Evolutionary conservation across 2,113 vertebrate genomes (phyloP), one percentile per base, ranked within the genome.

Genomic region (Pachycephala philippinensis): DNA sequence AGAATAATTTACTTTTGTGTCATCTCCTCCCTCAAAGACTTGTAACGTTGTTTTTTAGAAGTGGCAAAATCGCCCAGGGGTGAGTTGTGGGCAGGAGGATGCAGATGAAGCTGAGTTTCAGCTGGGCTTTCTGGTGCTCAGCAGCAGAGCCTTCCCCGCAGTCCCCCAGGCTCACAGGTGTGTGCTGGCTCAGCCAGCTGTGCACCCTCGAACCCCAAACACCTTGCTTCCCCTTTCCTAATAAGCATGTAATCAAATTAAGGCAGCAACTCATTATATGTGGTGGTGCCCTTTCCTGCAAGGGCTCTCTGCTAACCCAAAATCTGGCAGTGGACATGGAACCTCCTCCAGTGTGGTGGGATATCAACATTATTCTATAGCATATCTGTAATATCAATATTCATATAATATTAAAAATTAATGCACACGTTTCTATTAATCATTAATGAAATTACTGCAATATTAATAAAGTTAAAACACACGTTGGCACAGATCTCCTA

Each of bases 401-500:
- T 95, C 92, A 95, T 87, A 77, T 37, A 90, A 22, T 47, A 42
- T 95, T 92, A 96, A 92, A 93, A 70, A 89, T 95, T 96, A 86
- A 95, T 87, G 72, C 56, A 35, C 20, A 21, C 0, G 0, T 78
- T 74, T 72, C 30, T 39, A 39, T 96, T 92, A 96, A 95, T 96
- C 92, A 90, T 96, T 92, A 69, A 96, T 66, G 72, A 42, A 44
- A 75, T 88, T 54, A 61, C 56, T 93, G 37, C 86, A 92, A 77
- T 92, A 95, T 95, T 96, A 93, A 96, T 93, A 54, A 89, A 91
- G 88, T 72, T 91, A 96, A 95, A 75, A 77, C 82, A 92, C 91
- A 72, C 0, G 1, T 64, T 85, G 78, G 84, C 84, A 89, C 26
- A 74, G 64, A 84, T 71, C 42, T 92, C 78, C 42, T 76, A 69